Conservation (phyloP, 2,888 invertebrate genomes). For the Oxytorus armatus region DNA sequence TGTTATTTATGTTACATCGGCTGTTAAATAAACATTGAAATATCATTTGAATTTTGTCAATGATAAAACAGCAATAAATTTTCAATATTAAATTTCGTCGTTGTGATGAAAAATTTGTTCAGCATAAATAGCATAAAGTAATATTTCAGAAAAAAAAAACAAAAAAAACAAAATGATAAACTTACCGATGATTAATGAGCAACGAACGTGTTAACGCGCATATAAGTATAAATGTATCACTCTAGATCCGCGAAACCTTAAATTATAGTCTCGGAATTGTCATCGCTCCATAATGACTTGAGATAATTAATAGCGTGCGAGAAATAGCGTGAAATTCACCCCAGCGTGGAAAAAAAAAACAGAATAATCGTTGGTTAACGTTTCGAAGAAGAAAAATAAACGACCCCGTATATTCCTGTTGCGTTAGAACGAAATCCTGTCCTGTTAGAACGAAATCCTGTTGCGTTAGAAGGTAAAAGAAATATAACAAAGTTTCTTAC, state of each 20-base stretch:
- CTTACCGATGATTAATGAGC: conserved; percentile 16
- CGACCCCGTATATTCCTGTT: neutral
- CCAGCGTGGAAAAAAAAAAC: conserved; percentile 5
- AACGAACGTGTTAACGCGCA: neutral
- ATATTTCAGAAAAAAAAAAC: conserved; percentile 3
- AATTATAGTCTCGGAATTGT: conserved; percentile 47
- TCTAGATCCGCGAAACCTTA: conserved; percentile 13
- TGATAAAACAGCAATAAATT: too few species aligned
- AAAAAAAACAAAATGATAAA: neutral
- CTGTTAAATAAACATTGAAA: too few species aligned
- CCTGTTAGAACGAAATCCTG: neutral
- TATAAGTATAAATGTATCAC: neutral
- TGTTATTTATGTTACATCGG: too few species aligned
- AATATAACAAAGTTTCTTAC: conserved; percentile 72
- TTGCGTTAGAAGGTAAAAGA: neutral
- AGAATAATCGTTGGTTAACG: neutral
- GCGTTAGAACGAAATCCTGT: neutral
- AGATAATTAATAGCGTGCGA: conserved; percentile 29
- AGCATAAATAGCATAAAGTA: neutral
- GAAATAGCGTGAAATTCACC: conserved; percentile 32
- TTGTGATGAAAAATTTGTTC: too few species aligned
- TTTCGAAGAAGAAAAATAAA: neutral
- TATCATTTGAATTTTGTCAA: too few species aligned
- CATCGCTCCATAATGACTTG: conserved; percentile 43
- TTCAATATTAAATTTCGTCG: too few species aligned